Percentiles rank a stretch among this genome's conserved stretches.
Conservation (phyloP, 92 coral and sea anemone species). For the Porites lobata region DNA sequence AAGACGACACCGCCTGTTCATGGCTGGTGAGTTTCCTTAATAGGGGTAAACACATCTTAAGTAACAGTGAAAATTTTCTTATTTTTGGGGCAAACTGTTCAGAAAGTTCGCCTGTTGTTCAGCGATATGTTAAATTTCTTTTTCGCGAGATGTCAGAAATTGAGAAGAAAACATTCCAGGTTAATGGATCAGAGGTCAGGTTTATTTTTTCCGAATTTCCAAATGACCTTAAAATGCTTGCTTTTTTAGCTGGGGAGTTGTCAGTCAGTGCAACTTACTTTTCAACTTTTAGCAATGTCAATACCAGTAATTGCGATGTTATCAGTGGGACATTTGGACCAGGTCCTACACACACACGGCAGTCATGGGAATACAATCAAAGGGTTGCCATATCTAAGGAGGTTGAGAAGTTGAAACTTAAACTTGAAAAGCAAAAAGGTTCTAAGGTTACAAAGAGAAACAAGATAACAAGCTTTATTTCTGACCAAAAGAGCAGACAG, state of each 20-base stretch:
- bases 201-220: constrained; percentile 82
- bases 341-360: constrained; percentile 57
- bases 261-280: constrained; percentile 79
- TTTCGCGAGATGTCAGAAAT: constrained; percentile 72
- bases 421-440: constrained; percentile 51
- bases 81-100: constrained; percentile 78
- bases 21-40: constrained; percentile 86
- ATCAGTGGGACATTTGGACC: constrained; percentile 66
- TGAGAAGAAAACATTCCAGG: constrained; percentile 68
- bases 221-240: constrained; percentile 80
- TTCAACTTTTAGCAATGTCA: constrained; percentile 78
- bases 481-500: constrained; percentile 61
- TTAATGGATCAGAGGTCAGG: constrained; percentile 59
- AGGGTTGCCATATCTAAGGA: constrained; percentile 62
- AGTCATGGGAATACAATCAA: constrained; percentile 52
- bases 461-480: constrained; percentile 57
- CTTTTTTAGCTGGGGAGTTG: constrained; percentile 82
- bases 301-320: constrained; percentile 55
- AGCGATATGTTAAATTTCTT: constrained; percentile 73
- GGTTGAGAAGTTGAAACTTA: constrained; percentile 55
- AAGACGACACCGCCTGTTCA: constrained; percentile 75
- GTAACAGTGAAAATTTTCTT: constrained; percentile 76
- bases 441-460: constrained; percentile 52
- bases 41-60: constrained; percentile 76
- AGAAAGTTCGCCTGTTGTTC: constrained; percentile 73